These are phyloP conservation scores for Amphipyra tragopoginis DNA, from an alignment of 2,888 invertebrate genomes.

Conservation along the genomic window DNA sequence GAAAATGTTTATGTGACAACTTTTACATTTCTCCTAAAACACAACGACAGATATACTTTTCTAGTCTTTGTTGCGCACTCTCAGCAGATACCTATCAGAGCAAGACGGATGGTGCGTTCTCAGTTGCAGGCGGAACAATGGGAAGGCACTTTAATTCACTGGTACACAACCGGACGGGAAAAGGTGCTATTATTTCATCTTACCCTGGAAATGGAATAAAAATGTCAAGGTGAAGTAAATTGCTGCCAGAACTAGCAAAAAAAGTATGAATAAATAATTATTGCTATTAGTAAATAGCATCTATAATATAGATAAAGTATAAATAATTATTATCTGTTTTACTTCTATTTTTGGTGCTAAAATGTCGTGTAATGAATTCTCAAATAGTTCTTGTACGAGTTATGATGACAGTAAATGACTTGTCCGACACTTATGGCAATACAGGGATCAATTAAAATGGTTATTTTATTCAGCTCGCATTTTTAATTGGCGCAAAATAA, in stretches of 20 bases:
- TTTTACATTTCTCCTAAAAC: not conserved
- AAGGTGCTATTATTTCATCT: constrained; percentile 60
- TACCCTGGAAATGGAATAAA: constrained; percentile 42
- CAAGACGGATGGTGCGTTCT: constrained; percentile 74
- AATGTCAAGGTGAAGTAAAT: constrained; percentile 49
- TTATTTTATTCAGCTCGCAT: constrained; percentile 43
- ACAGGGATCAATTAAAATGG: constrained; percentile 55
- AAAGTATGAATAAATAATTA: constrained; percentile 21
- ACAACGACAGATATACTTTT: constrained; percentile 35
- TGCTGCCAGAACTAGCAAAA: constrained; percentile 29
- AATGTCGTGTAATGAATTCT: constrained; percentile 44
- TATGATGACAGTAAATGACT: constrained; percentile 59
- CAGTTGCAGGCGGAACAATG: constrained; percentile 68
- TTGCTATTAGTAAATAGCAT: constrained; percentile 24
- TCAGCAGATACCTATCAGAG: constrained; percentile 77
- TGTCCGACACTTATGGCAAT: constrained; percentile 55
- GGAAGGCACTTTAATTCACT: constrained; percentile 69
- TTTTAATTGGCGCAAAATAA: constrained; percentile 60
- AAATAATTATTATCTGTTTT: constrained; percentile 49
- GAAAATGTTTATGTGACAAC: no score
- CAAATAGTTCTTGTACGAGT: constrained; percentile 51
- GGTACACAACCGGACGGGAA: constrained; percentile 59
- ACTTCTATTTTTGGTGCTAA: constrained; percentile 41
- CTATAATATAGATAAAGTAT: constrained; percentile 21
- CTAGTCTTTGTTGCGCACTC: constrained; percentile 63